These are phyloP conservation scores for Hyppa rectilinea DNA, from an alignment of 2,888 invertebrate species.

Conservation along the genomic window DNA sequence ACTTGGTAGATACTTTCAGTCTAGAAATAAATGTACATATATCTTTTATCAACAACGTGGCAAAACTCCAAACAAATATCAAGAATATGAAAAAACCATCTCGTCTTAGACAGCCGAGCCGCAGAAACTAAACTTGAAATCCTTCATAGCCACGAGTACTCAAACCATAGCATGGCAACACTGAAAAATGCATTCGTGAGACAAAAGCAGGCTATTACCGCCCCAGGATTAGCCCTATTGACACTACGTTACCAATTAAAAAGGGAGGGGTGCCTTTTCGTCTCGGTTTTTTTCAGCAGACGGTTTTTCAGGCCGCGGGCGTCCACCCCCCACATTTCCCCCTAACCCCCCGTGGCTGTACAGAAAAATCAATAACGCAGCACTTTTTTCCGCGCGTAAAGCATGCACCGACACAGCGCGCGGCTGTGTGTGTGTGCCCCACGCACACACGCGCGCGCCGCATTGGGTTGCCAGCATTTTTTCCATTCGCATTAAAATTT, in stretches of 20 bases:
- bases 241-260: slow-evolving; percentile 91
- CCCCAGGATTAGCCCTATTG: slow-evolving; percentile 90
- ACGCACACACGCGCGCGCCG: slow-evolving; percentile 79
- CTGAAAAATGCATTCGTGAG: slow-evolving; percentile 88
- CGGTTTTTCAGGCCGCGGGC: slow-evolving; percentile 90
- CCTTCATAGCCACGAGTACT: slow-evolving; percentile 44
- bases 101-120: slow-evolving; percentile 29
- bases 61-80: slow-evolving; percentile 15
- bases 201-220: slow-evolving; percentile 89
- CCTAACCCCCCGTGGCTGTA: slow-evolving; percentile 83
- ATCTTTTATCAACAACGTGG: slow-evolving; percentile 12
- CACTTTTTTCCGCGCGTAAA: slow-evolving; percentile 91
- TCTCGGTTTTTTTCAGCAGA: slow-evolving; percentile 91
- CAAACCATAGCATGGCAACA: slow-evolving; percentile 81
- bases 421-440: slow-evolving; percentile 75
- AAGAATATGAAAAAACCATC: slow-evolving; percentile 58
- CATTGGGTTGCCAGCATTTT: slow-evolving; percentile 85
- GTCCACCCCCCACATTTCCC: slow-evolving; percentile 74
- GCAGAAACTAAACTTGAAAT: slow-evolving; percentile 45
- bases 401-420: slow-evolving; percentile 88
- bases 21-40: neutral
- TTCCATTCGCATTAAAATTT: slow-evolving; percentile 85
- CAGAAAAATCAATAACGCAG: slow-evolving; percentile 91
- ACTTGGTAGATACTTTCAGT: neutral
- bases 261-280: slow-evolving; percentile 90